Percentiles rank a stretch among this genome's conserved stretches.
Conservation (phyloP, 30 jellyfish, hydroid and myxozoan genomes). For the Mastigias papua region DNA sequence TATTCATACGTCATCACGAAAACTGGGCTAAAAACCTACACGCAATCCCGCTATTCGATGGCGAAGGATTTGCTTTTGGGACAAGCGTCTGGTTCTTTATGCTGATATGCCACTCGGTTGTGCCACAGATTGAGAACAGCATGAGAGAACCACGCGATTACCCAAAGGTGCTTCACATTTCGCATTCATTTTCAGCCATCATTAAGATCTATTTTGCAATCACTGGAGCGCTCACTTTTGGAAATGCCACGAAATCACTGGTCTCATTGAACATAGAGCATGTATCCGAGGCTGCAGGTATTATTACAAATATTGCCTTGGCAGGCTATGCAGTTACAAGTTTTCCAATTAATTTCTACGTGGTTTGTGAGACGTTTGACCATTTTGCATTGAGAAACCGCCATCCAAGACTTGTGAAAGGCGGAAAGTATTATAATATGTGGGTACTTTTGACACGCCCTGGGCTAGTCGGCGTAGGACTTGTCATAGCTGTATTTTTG, state of each 20-base stretch:
- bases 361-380: conserved; percentile 65
- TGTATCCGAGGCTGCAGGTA: conserved; percentile 16
- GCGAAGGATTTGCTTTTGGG: conserved; percentile 66
- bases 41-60: conserved; percentile 45
- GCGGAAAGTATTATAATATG: conserved; percentile 24
- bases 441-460: conserved; percentile 72
- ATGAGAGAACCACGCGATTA: conserved; percentile 49
- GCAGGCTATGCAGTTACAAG: conserved; percentile 25
- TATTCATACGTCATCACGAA: conserved; percentile 30
- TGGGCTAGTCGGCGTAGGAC: conserved; percentile 42
- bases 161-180: conserved; percentile 27
- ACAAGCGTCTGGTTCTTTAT: conserved; percentile 60
- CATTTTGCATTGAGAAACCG: conserved; percentile 11
- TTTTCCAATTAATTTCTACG: conserved; percentile 61
- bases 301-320: conserved; percentile 17
- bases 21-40: conserved; percentile 57
- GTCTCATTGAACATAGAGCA: conserved; percentile 51
- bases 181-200: conserved; percentile 28
- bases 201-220: conserved; percentile 54
- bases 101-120: conserved; percentile 41
- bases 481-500: conserved; percentile 24
- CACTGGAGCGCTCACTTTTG: conserved; percentile 80
- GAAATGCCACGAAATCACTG: conserved; percentile 44
- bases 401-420: conserved; percentile 17
- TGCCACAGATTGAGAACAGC: conserved; percentile 77